A percentile compares a stretch with the other conserved stretches of the same genome.
These are phyloP conservation scores for Tetranychus truncatus DNA, from an alignment of 2,888 invertebrate species.

Conservation along the genomic window DNA sequence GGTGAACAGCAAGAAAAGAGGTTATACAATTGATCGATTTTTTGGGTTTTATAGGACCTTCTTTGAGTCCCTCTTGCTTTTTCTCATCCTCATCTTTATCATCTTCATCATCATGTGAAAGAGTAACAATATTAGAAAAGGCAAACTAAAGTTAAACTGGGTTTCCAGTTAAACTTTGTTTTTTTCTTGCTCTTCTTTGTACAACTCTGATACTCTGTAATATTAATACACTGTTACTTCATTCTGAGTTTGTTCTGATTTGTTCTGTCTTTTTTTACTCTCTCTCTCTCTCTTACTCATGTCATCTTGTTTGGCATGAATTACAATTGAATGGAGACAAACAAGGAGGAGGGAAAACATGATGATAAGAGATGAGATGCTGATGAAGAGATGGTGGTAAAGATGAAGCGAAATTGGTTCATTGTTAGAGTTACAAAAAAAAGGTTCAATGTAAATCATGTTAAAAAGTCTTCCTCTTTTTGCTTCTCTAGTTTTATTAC, in stretches of 20 bases:
- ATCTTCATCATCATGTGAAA: background rate
- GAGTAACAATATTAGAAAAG: slow-evolving; percentile 4
- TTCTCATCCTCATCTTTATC: too few species aligned
- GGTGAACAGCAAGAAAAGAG: too few species aligned
- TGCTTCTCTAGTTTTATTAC: too few species aligned
- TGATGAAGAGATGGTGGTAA: background rate
- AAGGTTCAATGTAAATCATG: too few species aligned
- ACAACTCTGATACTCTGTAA: background rate
- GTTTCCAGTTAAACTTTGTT: background rate
- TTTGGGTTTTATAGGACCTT: too few species aligned
- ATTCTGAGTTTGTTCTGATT: background rate
- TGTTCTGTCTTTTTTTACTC: background rate
- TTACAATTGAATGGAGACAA: background rate
- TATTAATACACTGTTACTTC: background rate
- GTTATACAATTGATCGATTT: too few species aligned
- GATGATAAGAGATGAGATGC: slow-evolving; percentile 2
- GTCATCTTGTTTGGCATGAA: background rate
- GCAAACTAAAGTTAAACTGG: background rate
- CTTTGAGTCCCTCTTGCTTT: too few species aligned
- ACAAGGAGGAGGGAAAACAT: background rate
- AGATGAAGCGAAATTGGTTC: background rate
- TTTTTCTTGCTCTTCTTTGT: background rate
- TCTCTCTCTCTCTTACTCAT: background rate
- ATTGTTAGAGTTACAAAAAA: too few species aligned
- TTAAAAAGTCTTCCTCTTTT: too few species aligned